phyloP scores from a whole-genome alignment of 2,888 invertebrate species.

The Boloria euphrosyne region DNA sequence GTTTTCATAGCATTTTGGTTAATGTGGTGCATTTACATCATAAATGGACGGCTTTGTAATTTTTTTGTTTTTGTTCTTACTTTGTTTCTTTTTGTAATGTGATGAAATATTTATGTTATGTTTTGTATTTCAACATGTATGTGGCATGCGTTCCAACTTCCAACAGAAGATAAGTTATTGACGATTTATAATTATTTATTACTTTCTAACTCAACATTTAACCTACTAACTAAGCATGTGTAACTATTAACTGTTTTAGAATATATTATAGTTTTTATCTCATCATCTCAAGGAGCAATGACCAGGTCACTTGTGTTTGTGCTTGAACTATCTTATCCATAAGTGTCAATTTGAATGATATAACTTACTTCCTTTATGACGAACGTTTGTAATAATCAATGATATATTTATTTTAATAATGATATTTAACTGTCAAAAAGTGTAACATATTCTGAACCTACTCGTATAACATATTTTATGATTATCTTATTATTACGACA shows the following conservation, averaged over 20 bases:
- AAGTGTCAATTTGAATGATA: slow-evolving; percentile 53
- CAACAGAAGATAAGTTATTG: background rate
- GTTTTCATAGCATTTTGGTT: slow-evolving; percentile 36
- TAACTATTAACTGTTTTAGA: slow-evolving; percentile 15
- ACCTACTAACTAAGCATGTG: slow-evolving; percentile 27
- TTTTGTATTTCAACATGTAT: slow-evolving; percentile 5
- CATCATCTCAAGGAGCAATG: slow-evolving; percentile 50
- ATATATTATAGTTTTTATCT: slow-evolving; percentile 36
- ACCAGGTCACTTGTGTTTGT: slow-evolving; percentile 58
- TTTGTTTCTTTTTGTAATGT: slow-evolving; percentile 25
- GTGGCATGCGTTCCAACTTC: slow-evolving; percentile 21
- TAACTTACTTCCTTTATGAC: slow-evolving; percentile 39
- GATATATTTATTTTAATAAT: slow-evolving; percentile 20
- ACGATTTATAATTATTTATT: background rate
- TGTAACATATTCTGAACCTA: background rate
- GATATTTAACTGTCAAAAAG: background rate
- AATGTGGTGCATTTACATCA: slow-evolving; percentile 38
- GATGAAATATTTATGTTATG: background rate
- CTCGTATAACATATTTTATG: background rate
- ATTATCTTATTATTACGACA: slow-evolving; percentile 14
- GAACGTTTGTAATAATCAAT: background rate
- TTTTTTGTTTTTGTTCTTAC: slow-evolving; percentile 27
- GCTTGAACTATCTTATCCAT: slow-evolving; percentile 63
- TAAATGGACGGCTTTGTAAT: slow-evolving; percentile 30
- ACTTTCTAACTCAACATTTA: background rate